These are phyloP conservation scores for Luperina nickerlii DNA, from an alignment of 2,888 invertebrate species.

Conservation along the genomic window DNA sequence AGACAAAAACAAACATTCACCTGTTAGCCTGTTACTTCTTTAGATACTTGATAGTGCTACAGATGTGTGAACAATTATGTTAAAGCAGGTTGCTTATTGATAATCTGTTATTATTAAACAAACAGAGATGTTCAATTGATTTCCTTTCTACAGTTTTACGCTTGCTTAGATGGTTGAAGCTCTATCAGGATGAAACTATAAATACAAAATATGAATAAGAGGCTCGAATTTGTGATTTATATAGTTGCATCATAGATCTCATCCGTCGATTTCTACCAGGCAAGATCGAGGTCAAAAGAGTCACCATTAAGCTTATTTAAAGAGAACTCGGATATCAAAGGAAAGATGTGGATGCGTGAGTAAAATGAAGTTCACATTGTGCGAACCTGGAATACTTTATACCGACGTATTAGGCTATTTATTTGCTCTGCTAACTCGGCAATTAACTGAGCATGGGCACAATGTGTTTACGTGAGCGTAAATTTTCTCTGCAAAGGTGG, in stretches of 20 bases:
- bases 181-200: not conserved
- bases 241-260: no score
- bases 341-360: not conserved
- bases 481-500: slow-evolving; percentile 55
- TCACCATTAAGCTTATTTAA: not conserved
- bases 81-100: slow-evolving; percentile 54
- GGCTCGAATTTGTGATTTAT: not conserved
- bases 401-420: slow-evolving; percentile 29
- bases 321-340: not conserved
- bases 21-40: slow-evolving; percentile 84
- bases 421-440: slow-evolving; percentile 43
- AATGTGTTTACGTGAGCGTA: slow-evolving; percentile 62
- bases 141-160: not conserved
- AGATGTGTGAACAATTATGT: slow-evolving; percentile 69
- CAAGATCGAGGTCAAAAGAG: not conserved
- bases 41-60: slow-evolving; percentile 74
- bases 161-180: no score
- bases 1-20: slow-evolving; percentile 78
- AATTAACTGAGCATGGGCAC: slow-evolving; percentile 48
- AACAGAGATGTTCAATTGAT: not conserved
- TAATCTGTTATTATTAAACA: slow-evolving; percentile 37
- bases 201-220: not conserved
- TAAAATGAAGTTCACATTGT: not conserved
- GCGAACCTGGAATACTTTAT: slow-evolving; percentile 13
- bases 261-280: no score